Evolutionary conservation across 2,797 vertebrate genomes (phyloP).

Genomic region (Martes flavigula): DNA sequence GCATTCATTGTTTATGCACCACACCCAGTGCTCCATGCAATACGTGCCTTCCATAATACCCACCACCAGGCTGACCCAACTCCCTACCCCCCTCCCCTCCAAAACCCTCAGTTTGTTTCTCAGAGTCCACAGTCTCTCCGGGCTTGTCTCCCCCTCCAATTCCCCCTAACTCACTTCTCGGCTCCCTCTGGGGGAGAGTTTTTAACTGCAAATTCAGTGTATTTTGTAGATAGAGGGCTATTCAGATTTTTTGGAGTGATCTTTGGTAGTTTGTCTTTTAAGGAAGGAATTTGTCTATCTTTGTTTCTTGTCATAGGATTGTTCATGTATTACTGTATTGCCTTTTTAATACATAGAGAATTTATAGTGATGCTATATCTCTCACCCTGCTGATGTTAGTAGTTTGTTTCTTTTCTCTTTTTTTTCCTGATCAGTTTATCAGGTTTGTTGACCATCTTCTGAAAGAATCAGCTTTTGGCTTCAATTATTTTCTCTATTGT

Average conservation of each 20-base stretch:
- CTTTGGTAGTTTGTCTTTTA: neutral
- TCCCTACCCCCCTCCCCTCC: no score
- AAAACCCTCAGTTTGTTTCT: no score
- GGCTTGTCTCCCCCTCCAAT: no score
- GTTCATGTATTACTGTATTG: neutral
- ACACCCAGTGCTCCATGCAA: no score
- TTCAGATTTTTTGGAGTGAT: neutral
- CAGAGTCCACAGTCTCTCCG: no score
- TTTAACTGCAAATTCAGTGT: neutral
- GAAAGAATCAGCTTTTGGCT: neutral
- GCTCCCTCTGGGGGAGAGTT: neutral
- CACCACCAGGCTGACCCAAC: no score
- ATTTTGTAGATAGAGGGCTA: neutral
- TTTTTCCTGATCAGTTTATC: neutral
- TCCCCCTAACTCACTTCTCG: no score
- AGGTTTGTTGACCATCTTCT: neutral
- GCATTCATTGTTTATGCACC: no score
- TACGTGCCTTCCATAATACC: no score
- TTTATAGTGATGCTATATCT: neutral
- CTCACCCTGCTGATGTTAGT: neutral
- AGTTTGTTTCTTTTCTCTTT: neutral
- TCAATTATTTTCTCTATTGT: neutral
- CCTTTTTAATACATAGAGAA: neutral
- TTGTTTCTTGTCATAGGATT: neutral
- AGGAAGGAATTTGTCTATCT: neutral